Evolutionary conservation across 2,797 vertebrate species (phyloP).

Genomic region (Ispidina picta): DNA sequence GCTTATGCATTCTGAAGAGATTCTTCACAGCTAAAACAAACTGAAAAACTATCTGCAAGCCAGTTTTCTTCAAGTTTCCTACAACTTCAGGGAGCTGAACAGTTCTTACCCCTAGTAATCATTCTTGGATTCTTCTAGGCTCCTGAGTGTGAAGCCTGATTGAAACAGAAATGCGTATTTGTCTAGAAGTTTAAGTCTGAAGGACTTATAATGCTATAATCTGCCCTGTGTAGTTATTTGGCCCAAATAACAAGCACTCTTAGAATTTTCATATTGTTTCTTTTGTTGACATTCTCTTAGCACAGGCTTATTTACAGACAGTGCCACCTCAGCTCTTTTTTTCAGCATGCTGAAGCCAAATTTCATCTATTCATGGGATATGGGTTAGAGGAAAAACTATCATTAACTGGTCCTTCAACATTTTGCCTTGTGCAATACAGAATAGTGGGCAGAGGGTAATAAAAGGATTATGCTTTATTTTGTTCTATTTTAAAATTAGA

Average conservation of each 20-base stretch:
- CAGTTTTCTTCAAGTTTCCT: neutral
- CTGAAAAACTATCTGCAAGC: neutral
- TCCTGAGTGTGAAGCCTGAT: neutral
- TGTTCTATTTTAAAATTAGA: neutral
- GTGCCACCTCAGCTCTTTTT: neutral
- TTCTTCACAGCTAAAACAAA: neutral
- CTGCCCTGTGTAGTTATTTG: neutral
- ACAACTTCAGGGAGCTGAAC: neutral
- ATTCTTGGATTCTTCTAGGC: neutral
- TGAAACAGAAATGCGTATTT: neutral
- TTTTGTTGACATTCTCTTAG: neutral
- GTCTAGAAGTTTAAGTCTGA: neutral
- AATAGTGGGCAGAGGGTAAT: neutral
- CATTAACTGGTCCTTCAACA: neutral
- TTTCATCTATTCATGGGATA: neutral
- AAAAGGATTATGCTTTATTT: neutral
- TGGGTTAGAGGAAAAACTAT: neutral
- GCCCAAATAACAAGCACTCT: neutral
- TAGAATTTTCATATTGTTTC: neutral
- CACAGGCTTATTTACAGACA: neutral
- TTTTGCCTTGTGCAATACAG: neutral
- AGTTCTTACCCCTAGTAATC: neutral
- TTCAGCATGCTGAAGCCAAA: neutral
- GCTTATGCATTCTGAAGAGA: neutral
- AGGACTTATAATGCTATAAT: neutral